Conservation (phyloP, 2,113 vertebrate species). For the Eira barbara region DNA sequence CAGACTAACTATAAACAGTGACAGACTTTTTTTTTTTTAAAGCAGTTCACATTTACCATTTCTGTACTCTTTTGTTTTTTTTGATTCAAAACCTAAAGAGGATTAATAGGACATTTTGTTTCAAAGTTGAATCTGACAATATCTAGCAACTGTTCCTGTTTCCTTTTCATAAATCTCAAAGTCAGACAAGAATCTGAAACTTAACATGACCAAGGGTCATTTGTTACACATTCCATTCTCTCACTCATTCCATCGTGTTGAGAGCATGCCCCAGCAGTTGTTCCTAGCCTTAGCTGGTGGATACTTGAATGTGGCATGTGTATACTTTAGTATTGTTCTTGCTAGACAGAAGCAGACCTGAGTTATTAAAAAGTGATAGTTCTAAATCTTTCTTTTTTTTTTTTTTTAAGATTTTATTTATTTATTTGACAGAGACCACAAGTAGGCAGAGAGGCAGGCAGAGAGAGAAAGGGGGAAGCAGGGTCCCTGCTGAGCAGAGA, state of each 20-base stretch:
- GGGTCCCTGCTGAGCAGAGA: too few species aligned
- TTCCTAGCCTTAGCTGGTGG: not conserved
- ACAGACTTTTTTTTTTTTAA: not conserved
- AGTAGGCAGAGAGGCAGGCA: too few species aligned
- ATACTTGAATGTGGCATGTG: not conserved
- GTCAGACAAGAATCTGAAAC: not conserved
- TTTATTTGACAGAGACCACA: too few species aligned
- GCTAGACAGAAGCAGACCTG: not conserved
- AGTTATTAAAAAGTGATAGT: not conserved
- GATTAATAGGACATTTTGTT: not conserved
- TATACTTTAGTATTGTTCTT: not conserved
- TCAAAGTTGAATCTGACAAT: not conserved
- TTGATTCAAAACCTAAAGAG: not conserved
- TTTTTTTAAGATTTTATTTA: too few species aligned
- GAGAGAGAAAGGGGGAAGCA: too few species aligned
- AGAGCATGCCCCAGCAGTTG: not conserved
- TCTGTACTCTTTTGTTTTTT: not conserved
- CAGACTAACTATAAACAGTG: not conserved
- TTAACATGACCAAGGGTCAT: not conserved
- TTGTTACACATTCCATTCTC: not conserved
- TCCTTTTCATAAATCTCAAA: slow-evolving; percentile 40
- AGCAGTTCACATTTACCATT: not conserved
- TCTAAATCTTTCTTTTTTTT: not conserved
- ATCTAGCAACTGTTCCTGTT: not conserved
- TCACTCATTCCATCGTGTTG: not conserved